Base-by-base conservation (phyloP, 1,140 invertebrate genomes). In the Steinernema khuongi region DNA sequence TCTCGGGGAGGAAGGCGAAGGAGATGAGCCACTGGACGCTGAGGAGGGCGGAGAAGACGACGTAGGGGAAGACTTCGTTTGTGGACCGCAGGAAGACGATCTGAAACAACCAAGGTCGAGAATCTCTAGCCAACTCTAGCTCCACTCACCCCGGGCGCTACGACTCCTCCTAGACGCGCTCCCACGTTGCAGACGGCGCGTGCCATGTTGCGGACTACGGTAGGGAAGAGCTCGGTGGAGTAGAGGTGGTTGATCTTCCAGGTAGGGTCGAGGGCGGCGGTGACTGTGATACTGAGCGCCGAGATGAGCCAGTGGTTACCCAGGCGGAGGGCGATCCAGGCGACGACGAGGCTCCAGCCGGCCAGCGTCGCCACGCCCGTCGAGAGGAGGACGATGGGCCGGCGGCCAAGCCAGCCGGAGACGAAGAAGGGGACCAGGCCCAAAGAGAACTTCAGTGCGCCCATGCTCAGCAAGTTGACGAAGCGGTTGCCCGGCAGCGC, bases 401-500 rank as follows among this genome's bases (percentile, higher is more conserved):
- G 43, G 19, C 75, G 72, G 7, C 75, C 68, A 19, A 41, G 11
- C 18, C 75, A 76, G 18, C 28, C 11, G 1, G 73, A 72, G 14
- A 74, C 26, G 31, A 72, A 41, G 68, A 50, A 76, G 1, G 75
- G 75, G 17, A 76, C 41, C n/a, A 72, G 33, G n/a, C 75, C 75
- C 7, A 44, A 22, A 22, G 31, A 70, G 33, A 68, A 68, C 22
- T 60, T 73, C n/a, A 73, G 28, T 31, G 50, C 19, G n/a, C 82
- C 82, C 79, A 82, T 84, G 2, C 71, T 2, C 0, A 73, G 79
- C 32, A 85, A 60, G 67, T 85, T 84, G 14, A 72, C 17, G 32
- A 72, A 83, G 19, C 82, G 80, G 33, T 76, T 79, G 22, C 82
- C 82, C 31, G 83, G 79, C 14, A 84, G 32, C 11, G 72, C 69